These are phyloP conservation scores for Standfussiana lucernea DNA, from an alignment of 2,888 invertebrate species.

Conservation along the genomic window DNA sequence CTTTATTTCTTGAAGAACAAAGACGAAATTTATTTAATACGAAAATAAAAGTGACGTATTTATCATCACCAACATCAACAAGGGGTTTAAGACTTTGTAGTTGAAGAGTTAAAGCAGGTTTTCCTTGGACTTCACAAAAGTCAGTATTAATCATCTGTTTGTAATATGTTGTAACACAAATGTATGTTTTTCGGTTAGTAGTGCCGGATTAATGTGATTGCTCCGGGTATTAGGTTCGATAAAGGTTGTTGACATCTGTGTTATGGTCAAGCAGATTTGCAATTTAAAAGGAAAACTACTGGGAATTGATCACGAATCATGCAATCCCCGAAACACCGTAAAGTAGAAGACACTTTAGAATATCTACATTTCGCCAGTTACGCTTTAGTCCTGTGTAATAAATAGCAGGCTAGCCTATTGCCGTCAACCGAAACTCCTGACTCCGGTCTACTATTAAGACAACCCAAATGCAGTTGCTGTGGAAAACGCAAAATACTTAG, in stretches of 20 bases:
- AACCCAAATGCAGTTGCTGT: too few species aligned
- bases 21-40: conserved; percentile 36
- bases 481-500: too few species aligned
- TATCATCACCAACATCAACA: conserved; percentile 6
- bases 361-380: too few species aligned
- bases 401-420: too few species aligned
- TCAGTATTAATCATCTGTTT: conserved; percentile 70
- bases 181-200: conserved; percentile 86
- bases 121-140: conserved; percentile 26
- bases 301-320: too few species aligned
- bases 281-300: neutral
- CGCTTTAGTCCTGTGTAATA: too few species aligned
- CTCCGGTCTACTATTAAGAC: too few species aligned
- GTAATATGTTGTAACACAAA: conserved; percentile 78
- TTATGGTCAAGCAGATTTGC: conserved; percentile 28
- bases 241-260: conserved; percentile 64
- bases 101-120: conserved; percentile 35
- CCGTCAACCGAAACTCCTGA: too few species aligned
- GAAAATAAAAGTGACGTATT: conserved; percentile 29
- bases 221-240: conserved; percentile 51
- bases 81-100: conserved; percentile 37
- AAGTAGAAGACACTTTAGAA: too few species aligned
- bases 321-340: too few species aligned
- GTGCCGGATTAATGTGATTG: conserved; percentile 67
- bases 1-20: conserved; percentile 26